Base-by-base conservation (phyloP, 2,888 invertebrate genomes). In the Plemyria rubiginata region DNA sequence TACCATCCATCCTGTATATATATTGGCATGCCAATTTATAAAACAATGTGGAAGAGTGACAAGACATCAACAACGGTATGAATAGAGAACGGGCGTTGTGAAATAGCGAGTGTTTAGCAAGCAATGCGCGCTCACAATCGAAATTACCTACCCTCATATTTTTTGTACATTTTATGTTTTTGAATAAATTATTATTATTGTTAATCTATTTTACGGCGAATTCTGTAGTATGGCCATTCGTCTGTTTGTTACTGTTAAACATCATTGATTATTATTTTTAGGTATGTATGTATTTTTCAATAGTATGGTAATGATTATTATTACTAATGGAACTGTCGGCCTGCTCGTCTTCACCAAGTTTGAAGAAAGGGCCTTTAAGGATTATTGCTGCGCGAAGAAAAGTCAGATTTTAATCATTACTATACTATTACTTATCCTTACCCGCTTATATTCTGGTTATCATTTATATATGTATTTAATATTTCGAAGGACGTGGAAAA, bases 151-250 rank as follows among this genome's bases (percentile, higher is more conserved):
- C 4, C 45, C 45, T 45, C 9, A 45, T 45, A 8, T 9, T 45
- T 16, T 13, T n/a, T n/a, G n/a, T n/a, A n/a, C n/a, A n/a, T n/a
- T n/a, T n/a, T n/a, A n/a, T n/a, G n/a, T n/a, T n/a, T n/a, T n/a
- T n/a, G n/a, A n/a, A n/a, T n/a, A n/a, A n/a, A n/a, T n/a, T n/a
- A n/a, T n/a, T 43, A 64, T 54, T 48, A 28, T 54, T 2, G 22
- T 22, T 22, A 22, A 22, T 54, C 32, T 32, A 48, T 67, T 67
- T 73, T 74, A 67, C 68, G 74, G 77, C 77, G 77, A 77, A 77
- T 78, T 77, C 68, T 65, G 57, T 68, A 70, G 67, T 66, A 65
- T 67, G 62, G 51, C 52, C 54, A 62, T 68, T 60, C 61, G 63
- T 70, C 63, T 51, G 64, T 64, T 63, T 64, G 53, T 62, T 66